These are phyloP conservation scores for Botia kubotai DNA, from an alignment of 2,797 vertebrate genomes.

Conservation along the genomic window DNA sequence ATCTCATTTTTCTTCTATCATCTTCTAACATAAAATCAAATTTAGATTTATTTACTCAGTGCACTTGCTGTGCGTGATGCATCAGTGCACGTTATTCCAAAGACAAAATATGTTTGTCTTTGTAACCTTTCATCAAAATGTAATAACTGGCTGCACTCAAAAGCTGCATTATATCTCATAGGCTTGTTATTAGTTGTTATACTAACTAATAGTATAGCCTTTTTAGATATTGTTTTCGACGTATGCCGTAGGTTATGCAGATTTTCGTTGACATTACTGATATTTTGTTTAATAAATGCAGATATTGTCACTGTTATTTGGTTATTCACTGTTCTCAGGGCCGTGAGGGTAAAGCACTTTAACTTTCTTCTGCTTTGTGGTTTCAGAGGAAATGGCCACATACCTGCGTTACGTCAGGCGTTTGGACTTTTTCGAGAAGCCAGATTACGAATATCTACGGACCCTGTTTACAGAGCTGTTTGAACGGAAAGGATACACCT, in stretches of 20 bases:
- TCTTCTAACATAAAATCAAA: background rate
- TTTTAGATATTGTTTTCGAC: too few relatives aligned
- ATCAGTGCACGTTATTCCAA: too few relatives aligned
- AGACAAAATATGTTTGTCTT: too few relatives aligned
- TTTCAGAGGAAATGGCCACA: constrained; percentile 97
- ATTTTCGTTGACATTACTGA: too few relatives aligned
- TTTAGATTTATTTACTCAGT: background rate
- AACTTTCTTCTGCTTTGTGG: background rate
- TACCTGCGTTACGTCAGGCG: constrained; percentile 95
- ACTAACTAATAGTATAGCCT: too few relatives aligned
- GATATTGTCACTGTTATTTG: background rate
- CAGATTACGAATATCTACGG: constrained; percentile 96
- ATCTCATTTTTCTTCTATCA: constrained; percentile 1
- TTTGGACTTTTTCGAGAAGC: constrained; percentile 98
- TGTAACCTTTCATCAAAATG: too few relatives aligned
- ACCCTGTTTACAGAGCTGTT: constrained; percentile 97
- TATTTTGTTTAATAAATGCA: too few relatives aligned
- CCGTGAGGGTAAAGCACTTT: background rate
- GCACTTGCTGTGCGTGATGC: too few relatives aligned
- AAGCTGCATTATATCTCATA: too few relatives aligned
- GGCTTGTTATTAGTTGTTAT: too few relatives aligned
- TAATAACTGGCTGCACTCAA: too few relatives aligned
- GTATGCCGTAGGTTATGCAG: too few relatives aligned
- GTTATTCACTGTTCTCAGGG: background rate
- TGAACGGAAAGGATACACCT: constrained; percentile 96